Evolutionary conservation across 2,113 vertebrate genomes (phyloP), one percentile per base, ranked within the genome.

Genomic region (Scomber japonicus): DNA sequence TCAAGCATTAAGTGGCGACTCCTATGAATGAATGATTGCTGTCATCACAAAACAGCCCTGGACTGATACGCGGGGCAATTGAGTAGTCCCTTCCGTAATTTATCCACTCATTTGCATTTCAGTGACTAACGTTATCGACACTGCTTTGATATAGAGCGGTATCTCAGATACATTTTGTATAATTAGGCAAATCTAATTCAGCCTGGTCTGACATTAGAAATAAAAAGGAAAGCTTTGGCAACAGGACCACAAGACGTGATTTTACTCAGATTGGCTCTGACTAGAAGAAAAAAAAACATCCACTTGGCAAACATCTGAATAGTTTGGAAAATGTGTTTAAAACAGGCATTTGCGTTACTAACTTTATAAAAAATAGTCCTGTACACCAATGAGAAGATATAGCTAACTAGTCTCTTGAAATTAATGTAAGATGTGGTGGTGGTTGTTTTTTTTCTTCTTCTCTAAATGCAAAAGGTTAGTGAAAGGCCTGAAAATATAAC

Each of bases 11-110:
- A 76, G 61, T 78, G 69, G 80, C 4, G 19, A 71, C 74, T 81
- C 68, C 79, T 90, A 85, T 55, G 69, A 74, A 78, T 84, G 79
- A 85, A 64, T 81, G 77, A 83, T 55, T 88, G 60, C 82, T 84
- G 86, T 86, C 85, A 88, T 71, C 67, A 81, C 75, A 50, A 27
- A 51, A 74, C 71, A 57, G 46, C 66, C 64, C 65, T 64, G 31
- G 63, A 69, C 69, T 67, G 40, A 64, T 64, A 53, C 54, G 19
- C 60, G 55, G 62, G 56, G 50, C 66, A 63, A 79, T 17, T 77
- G 68, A 86, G 63, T 65, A 75, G 81, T 80, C 71, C 76, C 44
- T 64, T 74, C 53, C 75, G 78, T 79, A 62, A 83, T 77, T 15
- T 44, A 78, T 44, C 27, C 51, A 44, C 57, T 80, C 40, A 87